Base-by-base conservation (phyloP, 1,140 invertebrate species). In the Procambarus virginalis region DNA sequence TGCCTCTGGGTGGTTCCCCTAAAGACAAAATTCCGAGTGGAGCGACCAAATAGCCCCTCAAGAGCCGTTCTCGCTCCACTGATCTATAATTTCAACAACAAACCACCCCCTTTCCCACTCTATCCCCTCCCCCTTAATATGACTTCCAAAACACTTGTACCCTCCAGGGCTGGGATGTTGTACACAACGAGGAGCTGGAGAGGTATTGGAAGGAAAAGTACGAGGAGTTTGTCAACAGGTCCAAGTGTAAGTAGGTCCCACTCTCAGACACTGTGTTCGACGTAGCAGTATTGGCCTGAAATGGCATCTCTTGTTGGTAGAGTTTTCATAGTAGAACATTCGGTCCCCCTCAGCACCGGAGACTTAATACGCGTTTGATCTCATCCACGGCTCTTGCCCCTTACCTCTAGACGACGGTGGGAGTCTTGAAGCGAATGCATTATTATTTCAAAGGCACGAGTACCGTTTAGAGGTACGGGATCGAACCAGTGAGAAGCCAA, bases 131-230 rank as follows among this genome's bases (percentile, higher is more conserved):
- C n/a, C 80, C 64, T 68, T 68, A 22, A 84, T 75, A 78, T 76
- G 81, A 51, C 76, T 75, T 89, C n/a, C 90, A 98, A 82, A n/a
- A 55, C 48, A 87, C 60, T 88, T 75, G 86, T 76, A 68, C 76
- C 79, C 34, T 86, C n/a, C 90, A 98, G 97, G 97, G 97, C 94
- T 96, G 97, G 94, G 96, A 97, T 94, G 96, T 96, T 93, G 94
- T 96, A 93, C 95, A 95, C 94, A 98, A 98, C 95, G 97, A 98
- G 94, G 94, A 94, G 93, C 94, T 96, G 93, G 97, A 98, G 95
- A 98, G 97, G 94, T 94, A 95, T 93, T 98, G 97, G 97, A 95
- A 96, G 92, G 96, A 98, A 94, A 97, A 96, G 94, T 96, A 96
- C 94, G 96, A 97, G 93, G 96, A 97, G 94, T 98, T 97, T 95